Base-by-base conservation (phyloP, 2,888 invertebrate species). In the Halictus quadricinctus region DNA sequence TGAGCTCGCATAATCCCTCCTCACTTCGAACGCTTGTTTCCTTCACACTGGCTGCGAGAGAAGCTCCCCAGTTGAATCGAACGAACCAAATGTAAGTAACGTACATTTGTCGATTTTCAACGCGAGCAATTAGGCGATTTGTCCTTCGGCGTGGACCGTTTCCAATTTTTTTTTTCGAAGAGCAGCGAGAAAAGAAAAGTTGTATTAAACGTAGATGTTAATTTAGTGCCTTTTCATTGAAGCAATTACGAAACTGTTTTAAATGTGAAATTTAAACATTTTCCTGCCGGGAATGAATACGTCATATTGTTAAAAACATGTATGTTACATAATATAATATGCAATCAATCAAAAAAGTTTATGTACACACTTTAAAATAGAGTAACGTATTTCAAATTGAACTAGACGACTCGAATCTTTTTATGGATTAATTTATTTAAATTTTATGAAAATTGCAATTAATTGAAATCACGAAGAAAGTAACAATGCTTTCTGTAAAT, bases 1-100 rank as follows among this genome's bases (percentile, higher is more conserved):
- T 10, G 46, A 43, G 18, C 43, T 54, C 66, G 41, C 69, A 12
- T 36, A 25, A 66, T 48, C 46, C 29, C 50, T 54, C 25, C 36
- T 50, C 50, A 41, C 73, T 79, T 50, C 41, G 60, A 25, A 50
- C 64, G 72, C 46, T 79, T 15, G 72, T 73, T 72, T 46, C 12
- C 41, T 64, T 73, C 50, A 64, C 36, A 36, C 36, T 66, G 15
- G 72, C 18, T 25, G 43, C 70, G 58, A 73, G 48, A 15, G 25
- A 48, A 79, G 25, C 46, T 79, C 66, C 36, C 29, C 66, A 10
- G 36, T 66, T 8, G 66, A 36, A 36, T 36, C 15, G 36, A 21
- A 18, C 8, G 21, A 66, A 36, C 18, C 18, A 50, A 50, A 18
- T 36, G 10, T 36, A 5, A 36, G 36, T 36, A 29, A 36, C 66